Conservation (phyloP, 2,113 vertebrate species). For the Gasterosteus aculeatus region DNA sequence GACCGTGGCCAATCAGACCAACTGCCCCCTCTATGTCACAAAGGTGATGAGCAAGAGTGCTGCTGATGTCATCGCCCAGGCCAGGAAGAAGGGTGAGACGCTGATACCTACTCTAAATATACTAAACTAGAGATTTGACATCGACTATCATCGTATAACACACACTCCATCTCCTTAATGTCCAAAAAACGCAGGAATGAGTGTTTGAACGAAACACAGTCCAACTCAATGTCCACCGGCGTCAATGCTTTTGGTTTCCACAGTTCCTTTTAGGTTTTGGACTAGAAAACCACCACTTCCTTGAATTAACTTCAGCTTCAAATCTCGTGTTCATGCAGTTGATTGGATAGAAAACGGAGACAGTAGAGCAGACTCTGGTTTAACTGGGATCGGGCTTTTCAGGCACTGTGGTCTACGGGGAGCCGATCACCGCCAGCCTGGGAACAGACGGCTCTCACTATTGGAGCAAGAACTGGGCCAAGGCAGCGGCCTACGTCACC, state of each 20-base stretch:
- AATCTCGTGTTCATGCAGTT: not conserved
- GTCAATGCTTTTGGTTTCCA: not conserved
- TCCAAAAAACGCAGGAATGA: not conserved
- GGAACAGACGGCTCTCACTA: slow-evolving; percentile 98
- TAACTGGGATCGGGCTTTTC: slow-evolving; percentile 2
- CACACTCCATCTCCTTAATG: not conserved
- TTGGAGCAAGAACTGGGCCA: slow-evolving; percentile 99
- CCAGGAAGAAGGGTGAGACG: slow-evolving; percentile 94
- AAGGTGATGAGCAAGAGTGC: slow-evolving; percentile 99
- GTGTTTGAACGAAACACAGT: not conserved
- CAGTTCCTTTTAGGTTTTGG: not conserved
- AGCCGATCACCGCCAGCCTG: slow-evolving; percentile 95
- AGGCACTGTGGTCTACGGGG: slow-evolving; percentile 97
- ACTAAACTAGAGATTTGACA: not conserved
- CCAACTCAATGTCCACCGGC: not conserved
- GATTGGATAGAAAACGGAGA: not conserved
- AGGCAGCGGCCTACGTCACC: slow-evolving; percentile 96
- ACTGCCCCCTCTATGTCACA: slow-evolving; percentile 97
- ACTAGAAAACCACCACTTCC: not conserved
- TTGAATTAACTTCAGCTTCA: not conserved
- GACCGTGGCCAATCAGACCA: slow-evolving; percentile 98
- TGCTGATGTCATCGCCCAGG: slow-evolving; percentile 95
- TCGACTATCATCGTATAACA: not conserved
- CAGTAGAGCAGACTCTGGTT: not conserved
- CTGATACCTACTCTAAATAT: too few species aligned